These are phyloP conservation scores for Paracyclopina nana DNA, from an alignment of 1,140 invertebrate genomes.

Conservation along the genomic window DNA sequence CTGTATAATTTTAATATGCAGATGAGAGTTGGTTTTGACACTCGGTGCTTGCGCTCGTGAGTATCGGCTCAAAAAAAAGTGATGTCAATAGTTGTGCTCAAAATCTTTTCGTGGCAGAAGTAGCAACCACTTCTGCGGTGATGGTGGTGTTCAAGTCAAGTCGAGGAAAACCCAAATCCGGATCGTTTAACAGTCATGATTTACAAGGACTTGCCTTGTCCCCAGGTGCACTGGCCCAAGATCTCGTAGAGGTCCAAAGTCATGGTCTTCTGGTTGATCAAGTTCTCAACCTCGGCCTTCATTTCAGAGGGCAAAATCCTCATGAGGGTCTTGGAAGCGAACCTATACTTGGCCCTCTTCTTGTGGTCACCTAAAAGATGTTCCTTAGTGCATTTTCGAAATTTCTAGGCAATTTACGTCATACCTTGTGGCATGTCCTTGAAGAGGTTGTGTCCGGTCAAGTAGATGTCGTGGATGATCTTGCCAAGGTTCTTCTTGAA, in stretches of 20 bases:
- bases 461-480: slow-evolving; percentile 18
- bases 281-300: slow-evolving; percentile 11
- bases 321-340: slow-evolving; percentile 17
- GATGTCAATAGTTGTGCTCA: too few species aligned
- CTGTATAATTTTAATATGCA: too few species aligned
- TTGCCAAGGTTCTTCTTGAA: slow-evolving; percentile 17
- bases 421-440: slow-evolving; percentile 17
- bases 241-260: slow-evolving; percentile 17
- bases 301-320: slow-evolving; percentile 6
- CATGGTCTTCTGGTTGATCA: slow-evolving; percentile 16
- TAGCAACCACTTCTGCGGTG: too few species aligned
- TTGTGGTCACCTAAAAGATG: slow-evolving; percentile 17
- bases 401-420: too few species aligned
- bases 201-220: slow-evolving; percentile 8
- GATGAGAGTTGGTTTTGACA: too few species aligned
- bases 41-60: too few species aligned
- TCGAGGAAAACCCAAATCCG: too few species aligned
- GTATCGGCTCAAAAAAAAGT: too few species aligned
- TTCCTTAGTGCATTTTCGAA: too few species aligned
- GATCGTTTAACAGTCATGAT: too few species aligned
- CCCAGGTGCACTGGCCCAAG: slow-evolving; percentile 17
- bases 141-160: too few species aligned
- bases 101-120: too few species aligned
- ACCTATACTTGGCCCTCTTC: slow-evolving; percentile 17
- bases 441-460: slow-evolving; percentile 16